Evolutionary conservation across 1,140 invertebrate species (phyloP), one percentile per base, ranked within the genome.

Genomic region (Phymorhynchus buccinoides): DNA sequence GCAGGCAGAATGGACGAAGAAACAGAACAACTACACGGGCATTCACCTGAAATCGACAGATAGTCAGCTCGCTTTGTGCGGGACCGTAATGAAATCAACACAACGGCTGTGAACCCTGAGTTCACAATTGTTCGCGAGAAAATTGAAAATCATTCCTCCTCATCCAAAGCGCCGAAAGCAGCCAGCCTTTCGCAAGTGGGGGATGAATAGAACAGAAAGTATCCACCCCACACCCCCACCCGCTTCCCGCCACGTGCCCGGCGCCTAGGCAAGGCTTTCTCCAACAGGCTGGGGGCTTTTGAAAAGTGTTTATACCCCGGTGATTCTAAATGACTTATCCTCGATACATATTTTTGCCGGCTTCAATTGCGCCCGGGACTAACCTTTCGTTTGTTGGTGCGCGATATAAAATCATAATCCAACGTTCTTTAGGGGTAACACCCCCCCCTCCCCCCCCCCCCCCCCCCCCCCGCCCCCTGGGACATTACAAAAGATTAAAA

Each of bases 1-100:
- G 82, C 86, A n/a, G 85, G 88, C 85, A 91, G 93, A 93, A 93
- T 93, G 91, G 92, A n/a, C n/a, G n/a, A 91, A 88, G 88, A 86
- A 85, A 88, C 88, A 7, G 89, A 92, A 89, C 86, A 91, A 87
- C 94, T 91, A 90, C 88, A 71, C 16, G 44, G n/a, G 88, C 86
- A 88, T 91, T 90, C 87, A 91, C 30, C 80, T n/a, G 80, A 85
- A 88, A 90, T 91, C 90, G 91, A 89, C 90, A 89, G 87, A 87
- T 87, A 91, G 88, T 90, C 88, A 89, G 81, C 83, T 66, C n/a
- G 48, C 80, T 88, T 91, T 91, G 90, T 91, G 85, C 80, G 42
- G 35, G 48, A 44, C 80, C 85, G 88, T 92, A 91, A 92, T 91
- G 90, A 91, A 91, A 92, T 92, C 91, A 91, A 90, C 89, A 87